These are phyloP conservation scores for Cnemophilus loriae DNA, from an alignment of 2,113 vertebrate species.

Conservation along the genomic window DNA sequence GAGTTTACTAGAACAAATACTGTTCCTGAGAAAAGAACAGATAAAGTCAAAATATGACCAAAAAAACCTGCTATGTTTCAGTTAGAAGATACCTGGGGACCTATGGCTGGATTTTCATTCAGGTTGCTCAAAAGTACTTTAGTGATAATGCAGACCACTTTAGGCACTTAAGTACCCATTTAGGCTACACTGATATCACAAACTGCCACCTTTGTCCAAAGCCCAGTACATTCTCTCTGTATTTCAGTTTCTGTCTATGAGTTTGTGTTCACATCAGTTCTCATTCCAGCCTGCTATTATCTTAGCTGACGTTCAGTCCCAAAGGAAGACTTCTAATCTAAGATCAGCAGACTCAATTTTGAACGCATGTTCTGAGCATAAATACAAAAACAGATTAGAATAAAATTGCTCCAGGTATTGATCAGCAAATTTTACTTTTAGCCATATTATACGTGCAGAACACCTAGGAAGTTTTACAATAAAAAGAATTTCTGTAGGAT, in stretches of 20 bases:
- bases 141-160: slow-evolving; percentile 31
- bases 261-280: neutral
- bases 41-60: slow-evolving; percentile 49
- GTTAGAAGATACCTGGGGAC: slow-evolving; percentile 24
- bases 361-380: neutral
- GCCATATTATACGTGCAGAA: neutral
- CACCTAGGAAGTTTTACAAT: neutral
- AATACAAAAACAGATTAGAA: neutral
- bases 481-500: neutral
- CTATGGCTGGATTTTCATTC: neutral
- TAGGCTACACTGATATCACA: neutral
- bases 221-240: neutral
- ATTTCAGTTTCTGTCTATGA: neutral
- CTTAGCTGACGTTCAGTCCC: neutral
- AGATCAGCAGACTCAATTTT: neutral
- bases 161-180: slow-evolving; percentile 10
- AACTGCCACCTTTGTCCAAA: neutral
- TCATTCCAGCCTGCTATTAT: neutral
- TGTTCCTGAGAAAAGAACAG: slow-evolving; percentile 19
- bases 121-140: neutral
- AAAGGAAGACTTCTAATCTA: neutral
- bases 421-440: neutral
- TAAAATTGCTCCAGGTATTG: neutral
- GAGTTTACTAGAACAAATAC: slow-evolving; percentile 46
- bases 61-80: slow-evolving; percentile 32